Percentiles rank a stretch among this genome's conserved stretches.
phyloP scores from a whole-genome alignment of 2,888 invertebrate species.

The Campopleginae sp. region DNA sequence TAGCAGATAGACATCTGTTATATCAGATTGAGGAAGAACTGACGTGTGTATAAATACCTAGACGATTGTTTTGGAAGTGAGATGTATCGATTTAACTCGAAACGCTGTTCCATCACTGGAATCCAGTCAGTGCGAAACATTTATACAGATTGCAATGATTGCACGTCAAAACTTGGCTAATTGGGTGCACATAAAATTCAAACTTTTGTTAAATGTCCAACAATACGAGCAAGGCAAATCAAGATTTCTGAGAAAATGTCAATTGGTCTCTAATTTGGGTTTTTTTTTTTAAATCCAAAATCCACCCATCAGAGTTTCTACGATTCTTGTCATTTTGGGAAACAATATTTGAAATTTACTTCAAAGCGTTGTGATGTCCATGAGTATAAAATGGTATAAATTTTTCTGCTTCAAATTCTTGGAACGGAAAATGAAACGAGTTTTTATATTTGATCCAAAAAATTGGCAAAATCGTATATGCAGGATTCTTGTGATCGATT shows the following conservation, averaged over 20 bases:
- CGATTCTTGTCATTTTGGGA: too few relatives aligned
- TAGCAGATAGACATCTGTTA: slow-evolving; percentile 3
- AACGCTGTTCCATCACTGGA: slow-evolving; percentile 48
- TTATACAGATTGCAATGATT: slow-evolving; percentile 66
- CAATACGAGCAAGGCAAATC: slow-evolving; percentile 27
- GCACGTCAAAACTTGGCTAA: slow-evolving; percentile 66
- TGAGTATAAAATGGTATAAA: too few relatives aligned
- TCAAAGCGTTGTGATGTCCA: too few relatives aligned
- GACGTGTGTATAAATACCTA: background rate
- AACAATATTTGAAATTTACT: too few relatives aligned
- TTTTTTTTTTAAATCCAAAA: background rate
- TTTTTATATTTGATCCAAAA: slow-evolving; percentile 11
- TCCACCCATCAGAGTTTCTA: too few relatives aligned
- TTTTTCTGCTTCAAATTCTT: too few relatives aligned
- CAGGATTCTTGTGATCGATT: slow-evolving; percentile 50
- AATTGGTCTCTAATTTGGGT: background rate
- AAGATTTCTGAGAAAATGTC: background rate
- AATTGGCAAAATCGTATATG: slow-evolving; percentile 5
- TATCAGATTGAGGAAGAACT: slow-evolving; percentile 39
- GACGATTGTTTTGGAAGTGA: slow-evolving; percentile 17
- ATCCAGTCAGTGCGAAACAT: slow-evolving; percentile 23
- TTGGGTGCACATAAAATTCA: background rate
- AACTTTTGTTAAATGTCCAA: background rate
- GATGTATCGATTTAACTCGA: slow-evolving; percentile 56
- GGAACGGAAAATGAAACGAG: background rate